Percentiles rank a stretch among this genome's conserved stretches.
Evolutionary conservation across 2,888 invertebrate species (phyloP).

Genomic region (Bibio marci): DNA sequence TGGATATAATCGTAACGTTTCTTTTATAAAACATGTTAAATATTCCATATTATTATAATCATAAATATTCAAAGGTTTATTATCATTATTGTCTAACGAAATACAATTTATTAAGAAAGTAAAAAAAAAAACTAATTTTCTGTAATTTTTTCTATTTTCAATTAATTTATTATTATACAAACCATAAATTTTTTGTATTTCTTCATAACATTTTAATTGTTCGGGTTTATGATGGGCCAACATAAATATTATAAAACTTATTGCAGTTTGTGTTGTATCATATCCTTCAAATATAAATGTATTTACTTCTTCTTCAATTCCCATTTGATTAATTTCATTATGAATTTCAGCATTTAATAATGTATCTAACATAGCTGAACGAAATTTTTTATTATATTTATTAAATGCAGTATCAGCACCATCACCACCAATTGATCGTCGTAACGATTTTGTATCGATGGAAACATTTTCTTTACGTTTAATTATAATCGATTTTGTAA

Average conservation of each 20-base stretch:
- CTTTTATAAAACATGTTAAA: constrained; percentile 38
- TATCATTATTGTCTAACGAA: too few relatives aligned
- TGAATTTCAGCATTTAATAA: constrained; percentile 34
- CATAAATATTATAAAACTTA: constrained; percentile 33
- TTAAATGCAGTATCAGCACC: not conserved
- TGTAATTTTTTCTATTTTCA: too few relatives aligned
- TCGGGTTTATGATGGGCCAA: constrained; percentile 32
- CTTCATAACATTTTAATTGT: constrained; percentile 32
- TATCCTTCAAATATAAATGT: too few relatives aligned
- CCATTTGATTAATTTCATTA: constrained; percentile 30
- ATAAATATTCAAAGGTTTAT: too few relatives aligned
- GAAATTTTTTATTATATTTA: constrained; percentile 12
- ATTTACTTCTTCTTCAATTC: constrained; percentile 43
- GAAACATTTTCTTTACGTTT: not conserved
- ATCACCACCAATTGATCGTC: too few relatives aligned
- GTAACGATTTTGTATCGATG: not conserved
- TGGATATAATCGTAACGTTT: constrained; percentile 34
- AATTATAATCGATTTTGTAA: not conserved
- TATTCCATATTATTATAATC: constrained; percentile 23
- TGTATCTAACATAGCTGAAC: constrained; percentile 37
- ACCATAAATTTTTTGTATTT: constrained; percentile 27
- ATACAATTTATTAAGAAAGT: too few relatives aligned
- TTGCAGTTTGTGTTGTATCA: constrained; percentile 39
- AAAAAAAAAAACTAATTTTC: too few relatives aligned
- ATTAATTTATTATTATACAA: constrained; percentile 2